Base-by-base conservation (phyloP, 2,888 invertebrate species). In the Xylophagus ater region DNA sequence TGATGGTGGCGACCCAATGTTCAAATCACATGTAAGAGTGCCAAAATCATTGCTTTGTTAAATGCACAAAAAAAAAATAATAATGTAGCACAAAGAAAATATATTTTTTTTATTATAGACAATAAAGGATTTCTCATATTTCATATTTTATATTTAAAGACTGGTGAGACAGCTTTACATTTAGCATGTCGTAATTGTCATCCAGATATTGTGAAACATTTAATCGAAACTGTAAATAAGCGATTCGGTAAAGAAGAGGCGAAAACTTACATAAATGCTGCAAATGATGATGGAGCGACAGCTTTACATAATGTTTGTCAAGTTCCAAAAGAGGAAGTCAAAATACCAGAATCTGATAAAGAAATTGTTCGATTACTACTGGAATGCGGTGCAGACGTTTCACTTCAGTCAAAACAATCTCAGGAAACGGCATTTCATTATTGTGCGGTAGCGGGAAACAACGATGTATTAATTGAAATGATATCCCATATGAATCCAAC, bases 341-440 rank as follows among this genome's bases (percentile, higher is more conserved):
- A 70, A 55, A 72, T 60, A 37, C 74, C 87, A 50, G 71, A 78
- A 54, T 73, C 85, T 53, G 74, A 86, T 69, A 70, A 85, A 71
- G 87, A 93, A 60, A 84, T 97, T 3, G 87, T 96, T 17, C 81
- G 85, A 54, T 73, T 88, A 37, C 72, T 98, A 2, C 71, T 98
- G 38, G 83, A 93, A 57, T 85, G 85, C 51, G 92, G 90, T 6
- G 96, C 93, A 1, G 90, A 96, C 59, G 84, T 90, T 0, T 78
- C 81, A 35, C 66, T 86, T 41, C 80, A 80, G 54, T 89, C 93
- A 1, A 86, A 80, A 66, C 76, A 82, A 65, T 82, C 82, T 12
- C 76, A 82, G 51, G 97, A 98, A 68, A 92, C 96, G 0, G 89
- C 92, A 1, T 86, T 98, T 55, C 98, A 98, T 60, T 86, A 90